These are phyloP conservation scores for Gastrophryne carolinensis DNA, from an alignment of 2,797 vertebrate species.

Conservation along the genomic window DNA sequence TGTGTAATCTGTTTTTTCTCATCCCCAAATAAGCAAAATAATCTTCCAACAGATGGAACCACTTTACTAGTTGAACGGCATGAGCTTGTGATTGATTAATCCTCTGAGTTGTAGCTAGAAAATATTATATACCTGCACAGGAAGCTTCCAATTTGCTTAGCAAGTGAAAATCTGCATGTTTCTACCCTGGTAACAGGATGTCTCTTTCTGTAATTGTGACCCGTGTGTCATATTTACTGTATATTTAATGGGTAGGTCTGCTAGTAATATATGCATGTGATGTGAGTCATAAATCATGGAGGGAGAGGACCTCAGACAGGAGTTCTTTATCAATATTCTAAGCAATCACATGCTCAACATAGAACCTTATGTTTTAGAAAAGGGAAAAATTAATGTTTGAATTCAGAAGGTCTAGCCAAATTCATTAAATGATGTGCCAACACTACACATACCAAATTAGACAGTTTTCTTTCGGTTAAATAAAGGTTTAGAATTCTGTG, in stretches of 20 bases:
- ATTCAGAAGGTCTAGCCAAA: neutral
- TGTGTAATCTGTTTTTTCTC: constrained; percentile 59
- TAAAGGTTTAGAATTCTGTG: neutral
- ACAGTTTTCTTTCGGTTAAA: neutral
- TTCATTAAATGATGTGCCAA: neutral
- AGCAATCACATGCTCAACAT: neutral
- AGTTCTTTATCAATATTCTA: constrained; percentile 42
- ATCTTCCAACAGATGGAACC: constrained; percentile 55
- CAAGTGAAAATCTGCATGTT: neutral
- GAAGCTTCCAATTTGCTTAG: constrained; percentile 29
- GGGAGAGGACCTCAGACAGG: constrained; percentile 12
- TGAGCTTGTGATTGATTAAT: constrained; percentile 44
- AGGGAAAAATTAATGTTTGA: neutral
- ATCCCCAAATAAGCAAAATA: constrained; percentile 50
- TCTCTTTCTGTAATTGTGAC: neutral
- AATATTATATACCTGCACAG: constrained; percentile 24
- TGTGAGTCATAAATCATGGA: constrained; percentile 32
- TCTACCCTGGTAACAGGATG: constrained; percentile 11
- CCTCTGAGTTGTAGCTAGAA: constrained; percentile 33
- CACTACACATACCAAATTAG: neutral
- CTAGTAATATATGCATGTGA: constrained; percentile 17
- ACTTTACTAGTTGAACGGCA: constrained; percentile 41
- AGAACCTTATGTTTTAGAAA: neutral
- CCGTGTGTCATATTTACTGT: neutral
- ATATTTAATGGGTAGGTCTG: constrained; percentile 39